Percentiles rank a stretch among this genome's conserved stretches.
These are phyloP conservation scores for Pristionchus mayeri DNA, from an alignment of 2,888 invertebrate species.

Conservation along the genomic window DNA sequence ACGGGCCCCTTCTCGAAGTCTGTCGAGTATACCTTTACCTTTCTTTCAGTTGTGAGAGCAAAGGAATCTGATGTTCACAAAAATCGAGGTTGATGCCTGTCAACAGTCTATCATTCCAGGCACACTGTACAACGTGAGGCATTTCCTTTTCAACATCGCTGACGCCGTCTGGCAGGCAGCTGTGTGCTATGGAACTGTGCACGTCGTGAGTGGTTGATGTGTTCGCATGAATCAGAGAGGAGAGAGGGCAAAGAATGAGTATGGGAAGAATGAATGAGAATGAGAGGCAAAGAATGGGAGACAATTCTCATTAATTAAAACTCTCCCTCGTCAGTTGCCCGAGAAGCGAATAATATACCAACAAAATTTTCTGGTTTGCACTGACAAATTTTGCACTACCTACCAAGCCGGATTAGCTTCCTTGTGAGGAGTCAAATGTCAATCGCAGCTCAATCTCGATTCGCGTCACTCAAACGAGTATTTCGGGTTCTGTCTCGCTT, in stretches of 20 bases:
- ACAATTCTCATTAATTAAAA: too few species aligned
- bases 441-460: constrained; percentile 70
- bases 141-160: constrained; percentile 86
- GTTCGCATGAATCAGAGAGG: too few species aligned
- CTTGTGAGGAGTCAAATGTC: too few species aligned
- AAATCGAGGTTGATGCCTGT: too few species aligned
- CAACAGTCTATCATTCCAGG: neutral
- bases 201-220: constrained; percentile 78
- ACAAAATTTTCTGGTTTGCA: neutral
- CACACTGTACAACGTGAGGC: constrained; percentile 63
- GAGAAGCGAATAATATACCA: neutral
- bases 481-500: constrained; percentile 90
- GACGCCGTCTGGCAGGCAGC: constrained; percentile 86
- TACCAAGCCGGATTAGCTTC: too few species aligned
- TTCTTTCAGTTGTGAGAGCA: too few species aligned
- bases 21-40: too few species aligned
- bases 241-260: too few species aligned
- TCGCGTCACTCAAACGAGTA: constrained; percentile 86
- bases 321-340: neutral
- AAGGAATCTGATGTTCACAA: too few species aligned
- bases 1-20: too few species aligned
- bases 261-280: too few species aligned
- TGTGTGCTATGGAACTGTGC: constrained; percentile 87
- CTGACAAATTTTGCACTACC: too few species aligned
- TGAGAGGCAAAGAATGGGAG: neutral